Percentiles rank a stretch among this genome's conserved stretches.
phyloP scores from a whole-genome alignment of 2,888 invertebrate species.

The Bellardia bayeri region DNA sequence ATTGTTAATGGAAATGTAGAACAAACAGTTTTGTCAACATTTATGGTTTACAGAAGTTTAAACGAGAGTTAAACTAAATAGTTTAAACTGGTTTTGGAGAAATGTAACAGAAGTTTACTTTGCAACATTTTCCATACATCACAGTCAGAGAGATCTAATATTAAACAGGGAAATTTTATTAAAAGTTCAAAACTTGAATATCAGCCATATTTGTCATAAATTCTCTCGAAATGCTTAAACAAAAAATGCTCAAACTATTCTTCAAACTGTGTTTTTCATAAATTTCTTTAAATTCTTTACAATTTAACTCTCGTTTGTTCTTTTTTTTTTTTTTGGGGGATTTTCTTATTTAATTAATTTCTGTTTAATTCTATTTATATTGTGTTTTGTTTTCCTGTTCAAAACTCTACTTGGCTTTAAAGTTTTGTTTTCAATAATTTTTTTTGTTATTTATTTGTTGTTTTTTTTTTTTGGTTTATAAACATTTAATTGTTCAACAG shows the following conservation, averaged over 20 bases:
- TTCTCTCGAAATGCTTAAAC: too few relatives aligned
- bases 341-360: constrained; percentile 35
- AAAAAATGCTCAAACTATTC: neutral
- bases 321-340: constrained; percentile 6
- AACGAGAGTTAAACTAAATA: constrained; percentile 10
- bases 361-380: constrained; percentile 37
- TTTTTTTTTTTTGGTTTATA: constrained; percentile 59
- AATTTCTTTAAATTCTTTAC: neutral
- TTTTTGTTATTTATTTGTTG: constrained; percentile 57
- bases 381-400: constrained; percentile 20
- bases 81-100: neutral
- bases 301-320: constrained; percentile 19
- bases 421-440: constrained; percentile 39
- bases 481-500: constrained; percentile 73
- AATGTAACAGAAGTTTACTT: neutral
- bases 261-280: neutral
- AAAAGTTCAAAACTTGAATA: too few relatives aligned
- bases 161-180: too few relatives aligned
- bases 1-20: constrained; percentile 74
- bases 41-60: constrained; percentile 1
- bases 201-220: too few relatives aligned
- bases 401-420: constrained; percentile 63
- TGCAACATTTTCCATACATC: too few relatives aligned
- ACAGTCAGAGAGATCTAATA: too few relatives aligned
- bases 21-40: constrained; percentile 64